Evolutionary conservation across 2,113 vertebrate genomes (phyloP), one percentile per base, ranked within the genome.

Genomic region (Baryphthengus martii): DNA sequence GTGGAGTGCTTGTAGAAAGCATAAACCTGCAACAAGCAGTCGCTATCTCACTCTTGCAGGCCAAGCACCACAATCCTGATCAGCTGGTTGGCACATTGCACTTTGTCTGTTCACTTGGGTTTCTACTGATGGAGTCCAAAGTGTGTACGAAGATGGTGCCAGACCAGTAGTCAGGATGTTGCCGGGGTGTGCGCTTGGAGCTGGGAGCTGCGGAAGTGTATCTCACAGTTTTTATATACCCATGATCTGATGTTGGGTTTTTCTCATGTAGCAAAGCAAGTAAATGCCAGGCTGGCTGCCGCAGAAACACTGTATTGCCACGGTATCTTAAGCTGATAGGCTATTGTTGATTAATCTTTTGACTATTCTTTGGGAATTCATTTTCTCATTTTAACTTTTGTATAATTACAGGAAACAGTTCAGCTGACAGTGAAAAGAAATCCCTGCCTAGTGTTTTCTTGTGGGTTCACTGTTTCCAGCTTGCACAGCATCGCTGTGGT

Each of bases 301-400:
- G 86, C 75, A 85, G 73, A 93, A 92, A 62, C 59, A 17, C n/a
- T 52, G 45, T 63, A n/a, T 93, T 88, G n/a, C 47, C 58, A 45
- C 45, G 21, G 31, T 71, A 17, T 76, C 39, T 87, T 72, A 33
- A 5, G 19, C 65, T 81, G 59, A 37, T 86, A 90, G 88, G 61
- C 39, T 73, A 31, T 42, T 88, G 74, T 74, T 92, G 88, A 76
- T 85, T 78, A 88, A 88, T 91, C 39, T 63, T 92, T 40, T 50
- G 72, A 52, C 6, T 73, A 67, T 72, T 78, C 33, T 61, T 84
- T 81, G 65, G 56, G 56, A 93, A 74, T 95, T 77, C 2, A 35
- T 95, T 90, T 96, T 96, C 73, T 90, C 37, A 35, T 62, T 95
- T 89, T 90, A 96, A 91, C 68, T 17, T 63, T 70, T 84, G 10